phyloP scores from a whole-genome alignment of 2,797 vertebrate genomes.

The Pangasius macronema region DNA sequence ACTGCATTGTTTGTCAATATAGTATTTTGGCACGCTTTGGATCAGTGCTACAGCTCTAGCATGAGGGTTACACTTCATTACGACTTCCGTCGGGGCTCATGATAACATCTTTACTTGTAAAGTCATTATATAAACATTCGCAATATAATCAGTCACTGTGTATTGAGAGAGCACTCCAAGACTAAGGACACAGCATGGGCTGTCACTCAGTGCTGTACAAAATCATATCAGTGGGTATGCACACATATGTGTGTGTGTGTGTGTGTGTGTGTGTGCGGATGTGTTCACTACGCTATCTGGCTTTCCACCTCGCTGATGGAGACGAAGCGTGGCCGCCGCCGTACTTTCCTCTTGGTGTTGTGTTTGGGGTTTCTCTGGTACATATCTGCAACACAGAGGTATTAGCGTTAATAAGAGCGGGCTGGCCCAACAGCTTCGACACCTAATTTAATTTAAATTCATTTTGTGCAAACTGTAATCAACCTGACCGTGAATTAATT shows the following conservation, averaged over 20 bases:
- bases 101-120: background rate
- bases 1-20: background rate
- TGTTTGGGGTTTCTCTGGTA: conserved; percentile 81
- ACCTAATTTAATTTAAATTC: background rate
- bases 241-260: background rate
- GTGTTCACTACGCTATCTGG: conserved; percentile 62
- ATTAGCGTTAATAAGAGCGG: background rate
- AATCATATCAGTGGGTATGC: background rate
- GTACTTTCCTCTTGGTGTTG: conserved; percentile 76
- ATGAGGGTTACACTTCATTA: background rate
- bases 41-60: background rate
- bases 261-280: background rate
- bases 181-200: background rate
- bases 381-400: conserved; percentile 74
- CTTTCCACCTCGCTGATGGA: conserved; percentile 73
- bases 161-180: background rate
- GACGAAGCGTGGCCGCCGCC: conserved; percentile 81
- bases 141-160: background rate
- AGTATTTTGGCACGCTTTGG: background rate
- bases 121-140: background rate
- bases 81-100: background rate
- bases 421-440: background rate
- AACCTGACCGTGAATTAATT: background rate
- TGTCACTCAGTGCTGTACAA: background rate
- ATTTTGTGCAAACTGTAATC: background rate